Conservation (phyloP, 2,113 vertebrate genomes). For the Entomyzon cyanotis region DNA sequence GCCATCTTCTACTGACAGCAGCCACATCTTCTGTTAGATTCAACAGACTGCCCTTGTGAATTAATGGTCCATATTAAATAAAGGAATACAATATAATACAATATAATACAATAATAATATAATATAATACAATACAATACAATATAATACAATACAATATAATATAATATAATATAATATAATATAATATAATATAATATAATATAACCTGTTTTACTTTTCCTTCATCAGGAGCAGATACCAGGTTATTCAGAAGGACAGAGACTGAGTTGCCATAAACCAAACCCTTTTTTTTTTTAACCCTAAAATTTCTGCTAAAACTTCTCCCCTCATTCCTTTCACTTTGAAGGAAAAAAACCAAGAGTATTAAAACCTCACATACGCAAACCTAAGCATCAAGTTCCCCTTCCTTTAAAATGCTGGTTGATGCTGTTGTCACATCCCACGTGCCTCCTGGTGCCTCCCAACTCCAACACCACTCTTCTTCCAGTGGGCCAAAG, state of each 20-base stretch:
- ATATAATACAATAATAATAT: too few species aligned
- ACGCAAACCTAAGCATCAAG: background rate
- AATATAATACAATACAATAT: too few species aligned
- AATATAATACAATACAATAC: too few species aligned
- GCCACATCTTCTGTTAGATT: background rate
- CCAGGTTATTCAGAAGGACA: background rate
- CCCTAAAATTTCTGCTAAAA: background rate
- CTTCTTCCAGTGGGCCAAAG: background rate
- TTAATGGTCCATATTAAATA: background rate
- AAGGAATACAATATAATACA: too few species aligned
- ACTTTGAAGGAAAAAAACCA: background rate
- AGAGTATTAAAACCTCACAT: background rate
- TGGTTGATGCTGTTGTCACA: rapidly evolving
- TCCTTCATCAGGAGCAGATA: background rate
- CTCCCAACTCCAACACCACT: background rate
- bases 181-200: too few species aligned
- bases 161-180: too few species aligned
- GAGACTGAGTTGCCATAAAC: background rate
- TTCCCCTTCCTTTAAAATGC: background rate
- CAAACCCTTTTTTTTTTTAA: background rate
- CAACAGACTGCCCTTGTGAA: background rate
- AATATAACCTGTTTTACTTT: background rate
- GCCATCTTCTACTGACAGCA: background rate
- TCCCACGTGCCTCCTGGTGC: background rate
- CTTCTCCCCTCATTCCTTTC: rapidly evolving